Evolutionary conservation across 2,888 invertebrate species (phyloP).

Genomic region (Neoitamus cyanurus): DNA sequence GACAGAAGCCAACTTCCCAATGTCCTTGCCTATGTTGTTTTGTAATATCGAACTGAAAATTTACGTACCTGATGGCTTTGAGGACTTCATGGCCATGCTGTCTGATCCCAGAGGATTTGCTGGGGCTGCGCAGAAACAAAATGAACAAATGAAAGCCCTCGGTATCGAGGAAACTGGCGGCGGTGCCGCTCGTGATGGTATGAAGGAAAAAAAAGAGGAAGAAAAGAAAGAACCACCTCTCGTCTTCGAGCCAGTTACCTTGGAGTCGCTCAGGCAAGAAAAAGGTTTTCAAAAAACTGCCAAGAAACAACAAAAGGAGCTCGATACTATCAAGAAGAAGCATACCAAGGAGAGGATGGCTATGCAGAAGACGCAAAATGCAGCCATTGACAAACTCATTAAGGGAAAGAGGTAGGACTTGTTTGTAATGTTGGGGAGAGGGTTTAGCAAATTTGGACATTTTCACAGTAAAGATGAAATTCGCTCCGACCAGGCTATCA

Average conservation of each 20-base stretch:
- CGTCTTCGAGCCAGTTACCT: slow-evolving; percentile 91
- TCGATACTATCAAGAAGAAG: slow-evolving; percentile 89
- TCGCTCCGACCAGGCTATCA: slow-evolving; percentile 80
- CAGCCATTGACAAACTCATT: slow-evolving; percentile 91
- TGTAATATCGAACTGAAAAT: slow-evolving; percentile 99
- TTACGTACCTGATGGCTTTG: slow-evolving; percentile 98
- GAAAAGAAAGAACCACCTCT: slow-evolving; percentile 78
- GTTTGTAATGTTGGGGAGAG: not conserved
- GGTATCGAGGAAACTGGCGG: slow-evolving; percentile 86
- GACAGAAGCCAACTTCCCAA: slow-evolving; percentile 98
- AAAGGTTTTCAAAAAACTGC: slow-evolving; percentile 92
- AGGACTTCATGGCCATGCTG: slow-evolving; percentile 97
- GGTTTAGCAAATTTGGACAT: slow-evolving; percentile 49
- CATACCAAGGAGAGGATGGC: slow-evolving; percentile 92
- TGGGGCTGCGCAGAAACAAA: slow-evolving; percentile 86
- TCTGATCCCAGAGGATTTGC: slow-evolving; percentile 94
- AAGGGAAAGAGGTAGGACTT: slow-evolving; percentile 86
- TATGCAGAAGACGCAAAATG: slow-evolving; percentile 92
- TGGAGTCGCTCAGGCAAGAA: slow-evolving; percentile 86
- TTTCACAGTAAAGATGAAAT: slow-evolving; percentile 80
- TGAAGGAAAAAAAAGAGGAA: slow-evolving; percentile 79
- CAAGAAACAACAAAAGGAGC: slow-evolving; percentile 95
- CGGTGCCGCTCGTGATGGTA: slow-evolving; percentile 73
- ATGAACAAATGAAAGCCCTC: slow-evolving; percentile 94
- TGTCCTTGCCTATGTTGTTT: slow-evolving; percentile 98